Conservation (phyloP, 2,888 invertebrate genomes). For the Pseudeuparius sepicola region DNA sequence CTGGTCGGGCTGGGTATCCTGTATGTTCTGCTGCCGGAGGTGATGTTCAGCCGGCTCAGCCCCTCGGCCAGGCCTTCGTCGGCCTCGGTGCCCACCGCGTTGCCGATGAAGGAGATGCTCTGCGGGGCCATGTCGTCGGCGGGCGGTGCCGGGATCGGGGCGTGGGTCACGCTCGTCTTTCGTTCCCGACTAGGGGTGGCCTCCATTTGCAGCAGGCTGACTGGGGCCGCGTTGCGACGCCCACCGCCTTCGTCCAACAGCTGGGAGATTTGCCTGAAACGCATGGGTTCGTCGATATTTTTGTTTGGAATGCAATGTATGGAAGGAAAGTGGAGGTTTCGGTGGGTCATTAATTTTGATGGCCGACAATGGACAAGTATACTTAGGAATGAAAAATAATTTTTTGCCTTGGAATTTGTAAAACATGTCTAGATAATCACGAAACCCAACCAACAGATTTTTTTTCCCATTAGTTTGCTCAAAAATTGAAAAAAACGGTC, state of each 20-base stretch:
- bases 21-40: conserved; percentile 80
- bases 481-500: too few relatives aligned
- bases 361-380: too few relatives aligned
- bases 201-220: conserved; percentile 45
- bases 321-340: too few relatives aligned
- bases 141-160: conserved; percentile 55
- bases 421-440: too few relatives aligned
- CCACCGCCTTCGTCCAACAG: conserved; percentile 36
- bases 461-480: too few relatives aligned
- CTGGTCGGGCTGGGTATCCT: conserved; percentile 82
- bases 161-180: conserved; percentile 40
- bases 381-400: too few relatives aligned
- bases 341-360: too few relatives aligned
- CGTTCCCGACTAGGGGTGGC: conserved; percentile 28
- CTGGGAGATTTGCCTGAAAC: conserved; percentile 44
- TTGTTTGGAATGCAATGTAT: too few relatives aligned
- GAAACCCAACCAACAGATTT: too few relatives aligned
- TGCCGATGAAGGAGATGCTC: conserved; percentile 85
- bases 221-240: conserved; percentile 35
- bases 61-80: conserved; percentile 41
- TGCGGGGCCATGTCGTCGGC: conserved; percentile 88
- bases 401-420: too few relatives aligned
- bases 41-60: conserved; percentile 70
- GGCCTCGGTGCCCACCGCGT: conserved; percentile 45
- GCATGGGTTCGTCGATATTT: too few relatives aligned